Evolutionary conservation across 2,888 invertebrate species (phyloP).

Genomic region (Aplocera efformata): DNA sequence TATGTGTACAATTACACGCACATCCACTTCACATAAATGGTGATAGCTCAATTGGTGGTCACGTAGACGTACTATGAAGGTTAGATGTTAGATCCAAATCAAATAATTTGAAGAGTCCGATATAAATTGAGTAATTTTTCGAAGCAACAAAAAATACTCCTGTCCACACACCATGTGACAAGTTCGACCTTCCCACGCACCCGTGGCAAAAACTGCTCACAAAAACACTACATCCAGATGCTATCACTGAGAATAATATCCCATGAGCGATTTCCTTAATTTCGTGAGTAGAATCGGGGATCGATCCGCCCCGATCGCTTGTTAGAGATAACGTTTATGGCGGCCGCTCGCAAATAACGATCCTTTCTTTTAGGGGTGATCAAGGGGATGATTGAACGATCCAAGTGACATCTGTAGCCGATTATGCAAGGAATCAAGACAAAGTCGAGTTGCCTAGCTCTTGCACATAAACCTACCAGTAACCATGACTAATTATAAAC

Average conservation of each 20-base stretch:
- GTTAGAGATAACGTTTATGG: conserved; percentile 75
- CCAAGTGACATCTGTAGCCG: conserved; percentile 1
- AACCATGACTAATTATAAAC: too few relatives aligned
- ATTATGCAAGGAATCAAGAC: conserved; percentile 1
- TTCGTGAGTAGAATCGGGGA: conserved; percentile 76
- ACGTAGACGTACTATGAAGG: too few relatives aligned
- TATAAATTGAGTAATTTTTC: too few relatives aligned
- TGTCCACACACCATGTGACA: neutral
- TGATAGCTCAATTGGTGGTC: too few relatives aligned
- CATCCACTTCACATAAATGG: too few relatives aligned
- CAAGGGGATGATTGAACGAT: conserved; percentile 14
- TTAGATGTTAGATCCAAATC: too few relatives aligned
- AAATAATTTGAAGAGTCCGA: too few relatives aligned
- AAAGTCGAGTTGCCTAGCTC: too few relatives aligned
- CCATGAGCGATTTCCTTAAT: conserved; percentile 81
- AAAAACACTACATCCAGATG: conserved; percentile 58
- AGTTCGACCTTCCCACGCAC: conserved; percentile 20
- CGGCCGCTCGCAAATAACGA: conserved; percentile 63
- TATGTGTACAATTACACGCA: too few relatives aligned
- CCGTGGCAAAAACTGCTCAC: conserved; percentile 44
- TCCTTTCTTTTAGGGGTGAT: conserved; percentile 39
- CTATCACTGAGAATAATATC: conserved; percentile 72
- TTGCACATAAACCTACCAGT: too few relatives aligned
- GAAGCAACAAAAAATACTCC: too few relatives aligned
- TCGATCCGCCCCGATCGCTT: conserved; percentile 76